These are phyloP conservation scores for Herpailurus yagouaroundi DNA, from an alignment of 2,113 vertebrate species.

Conservation along the genomic window DNA sequence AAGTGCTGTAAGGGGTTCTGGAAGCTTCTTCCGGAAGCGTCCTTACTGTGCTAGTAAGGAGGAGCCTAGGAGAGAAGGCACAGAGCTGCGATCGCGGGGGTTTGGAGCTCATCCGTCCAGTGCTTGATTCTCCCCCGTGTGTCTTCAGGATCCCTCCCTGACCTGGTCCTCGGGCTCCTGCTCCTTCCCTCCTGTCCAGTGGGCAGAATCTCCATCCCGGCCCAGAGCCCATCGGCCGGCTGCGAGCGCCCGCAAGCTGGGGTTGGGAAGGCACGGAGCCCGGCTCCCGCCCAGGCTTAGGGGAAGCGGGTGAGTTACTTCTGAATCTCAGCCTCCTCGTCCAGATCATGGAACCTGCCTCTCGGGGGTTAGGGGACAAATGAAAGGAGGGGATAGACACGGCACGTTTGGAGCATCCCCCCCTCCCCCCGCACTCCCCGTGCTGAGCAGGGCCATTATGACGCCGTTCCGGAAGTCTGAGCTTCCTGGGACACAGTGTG, in stretches of 20 bases:
- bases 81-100: accelerated
- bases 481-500: accelerated
- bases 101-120: background rate
- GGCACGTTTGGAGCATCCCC: accelerated
- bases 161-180: accelerated
- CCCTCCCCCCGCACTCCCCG: too few species aligned
- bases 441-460: accelerated
- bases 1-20: background rate
- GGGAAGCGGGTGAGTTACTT: background rate
- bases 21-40: background rate
- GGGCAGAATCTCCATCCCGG: background rate
- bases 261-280: background rate
- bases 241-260: background rate
- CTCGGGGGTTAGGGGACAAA: background rate
- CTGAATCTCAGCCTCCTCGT: background rate
- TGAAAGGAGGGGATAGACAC: background rate
- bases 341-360: background rate
- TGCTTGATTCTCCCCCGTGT: background rate
- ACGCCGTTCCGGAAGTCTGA: background rate
- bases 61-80: accelerated
- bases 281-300: background rate
- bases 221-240: accelerated
- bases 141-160: accelerated
- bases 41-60: accelerated
- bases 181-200: background rate